Percentiles rank a stretch among this genome's conserved stretches.
Evolutionary conservation across 2,113 vertebrate genomes (phyloP).

Genomic region (Euleptes europaea): DNA sequence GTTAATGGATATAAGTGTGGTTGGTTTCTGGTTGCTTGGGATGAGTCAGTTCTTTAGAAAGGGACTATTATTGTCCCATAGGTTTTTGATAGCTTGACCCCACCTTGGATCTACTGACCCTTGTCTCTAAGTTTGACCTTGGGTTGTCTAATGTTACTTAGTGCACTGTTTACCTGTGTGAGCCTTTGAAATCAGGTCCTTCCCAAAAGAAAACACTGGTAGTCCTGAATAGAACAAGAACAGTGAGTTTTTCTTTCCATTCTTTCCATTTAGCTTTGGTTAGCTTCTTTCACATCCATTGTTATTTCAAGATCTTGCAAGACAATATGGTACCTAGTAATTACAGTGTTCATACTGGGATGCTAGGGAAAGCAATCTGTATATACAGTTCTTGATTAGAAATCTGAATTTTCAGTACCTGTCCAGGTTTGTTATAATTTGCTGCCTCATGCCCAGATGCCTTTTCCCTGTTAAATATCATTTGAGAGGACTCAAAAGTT

Average conservation of each 20-base stretch:
- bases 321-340: rapidly evolving
- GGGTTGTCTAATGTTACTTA: constrained; percentile 83
- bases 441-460: not conserved
- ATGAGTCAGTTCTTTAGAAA: constrained; percentile 60
- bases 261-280: constrained; percentile 7
- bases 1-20: constrained; percentile 21
- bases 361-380: not conserved
- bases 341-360: not conserved
- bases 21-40: constrained; percentile 39
- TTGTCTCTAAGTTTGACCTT: constrained; percentile 69
- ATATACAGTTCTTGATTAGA: not conserved
- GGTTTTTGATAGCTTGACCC: constrained; percentile 71
- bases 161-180: constrained; percentile 68
- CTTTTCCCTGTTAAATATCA: no score
- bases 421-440: not conserved
- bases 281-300: not conserved
- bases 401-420: not conserved
- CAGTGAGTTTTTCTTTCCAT: constrained; percentile 26
- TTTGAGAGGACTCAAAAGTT: not conserved
- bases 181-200: constrained; percentile 66
- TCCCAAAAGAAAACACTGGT: constrained; percentile 71
- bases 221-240: constrained; percentile 63
- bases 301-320: not conserved
- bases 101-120: constrained; percentile 73
- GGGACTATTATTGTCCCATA: constrained; percentile 62